Evolutionary conservation across 2,797 vertebrate genomes (phyloP), one percentile per base, ranked within the genome.

Genomic region (Eulemur albifrons): DNA sequence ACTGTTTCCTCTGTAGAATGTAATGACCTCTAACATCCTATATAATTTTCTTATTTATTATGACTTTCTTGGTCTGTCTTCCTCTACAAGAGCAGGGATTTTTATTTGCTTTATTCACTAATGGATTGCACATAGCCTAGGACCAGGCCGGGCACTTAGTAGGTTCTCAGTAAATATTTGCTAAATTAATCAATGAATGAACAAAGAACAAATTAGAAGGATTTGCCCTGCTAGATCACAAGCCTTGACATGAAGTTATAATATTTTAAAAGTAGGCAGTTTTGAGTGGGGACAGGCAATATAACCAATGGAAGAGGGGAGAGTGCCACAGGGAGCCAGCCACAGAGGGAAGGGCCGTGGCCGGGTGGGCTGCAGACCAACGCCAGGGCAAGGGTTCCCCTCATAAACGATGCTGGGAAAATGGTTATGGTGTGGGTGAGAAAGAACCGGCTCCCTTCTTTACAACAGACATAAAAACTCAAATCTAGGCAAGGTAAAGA

Each of bases 311-410:
- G 43, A 21, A 50, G 45, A 38, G 25, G 43, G 1, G 2, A 8
- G 52, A 23, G 38, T 30, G 2, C 7, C 38, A 8, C 23, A 8
- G 63, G 40, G 30, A 38, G 4, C 38, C 45, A 5, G 48, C 70
- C 52, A 7, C 10, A 2, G 18, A 1, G 1, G 61, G 23, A 10
- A 21, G 5, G 35, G 7, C 18, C 0, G 1, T 35, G 32, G 43
- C 48, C 12, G 43, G 4, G 21, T 0, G 1, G 12, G 0, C 1
- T 4, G 15, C 32, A 21, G 0, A 2, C 18, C 21, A 40, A 13
- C 1, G 4, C 10, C 7, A 2, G 27, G 57, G 9, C 12, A 4
- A 1, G 23, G 13, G 2, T 20, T 1, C 20, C 18, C 75, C 50
- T 43, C 15, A 21, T 5, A 7, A 0, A 14, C 2, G 1, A 4